Percentiles rank a stretch among this genome's conserved stretches.
Evolutionary conservation across 2,113 vertebrate genomes (phyloP).

Genomic region (Archilochus colubris): DNA sequence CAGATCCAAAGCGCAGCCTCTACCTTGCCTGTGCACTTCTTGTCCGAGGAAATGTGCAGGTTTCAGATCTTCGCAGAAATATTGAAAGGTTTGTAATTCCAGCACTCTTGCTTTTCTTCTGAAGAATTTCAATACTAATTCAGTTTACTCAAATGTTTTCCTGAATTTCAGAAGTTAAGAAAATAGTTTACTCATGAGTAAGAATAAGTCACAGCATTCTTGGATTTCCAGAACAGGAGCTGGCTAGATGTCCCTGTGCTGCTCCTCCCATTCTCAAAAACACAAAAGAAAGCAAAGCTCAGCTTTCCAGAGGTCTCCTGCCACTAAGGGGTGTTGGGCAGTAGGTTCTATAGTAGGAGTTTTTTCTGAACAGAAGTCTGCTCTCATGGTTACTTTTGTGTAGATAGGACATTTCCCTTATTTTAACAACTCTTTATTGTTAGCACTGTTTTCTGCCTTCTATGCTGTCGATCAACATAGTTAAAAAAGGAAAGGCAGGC

Average conservation of each 20-base stretch:
- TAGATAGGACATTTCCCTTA: background rate
- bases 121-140: background rate
- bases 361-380: background rate
- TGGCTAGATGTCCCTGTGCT: background rate
- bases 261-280: background rate
- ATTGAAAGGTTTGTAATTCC: conserved; percentile 86
- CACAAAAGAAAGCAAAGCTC: background rate
- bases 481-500: background rate
- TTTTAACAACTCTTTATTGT: background rate
- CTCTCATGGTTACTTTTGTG: background rate
- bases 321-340: background rate
- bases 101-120: background rate
- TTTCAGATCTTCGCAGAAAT: conserved; percentile 96
- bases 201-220: background rate
- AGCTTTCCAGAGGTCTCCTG: background rate
- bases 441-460: background rate
- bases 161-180: background rate
- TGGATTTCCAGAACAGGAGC: background rate
- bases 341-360: background rate
- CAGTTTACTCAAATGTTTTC: background rate
- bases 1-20: conserved; percentile 88
- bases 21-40: conserved; percentile 95
- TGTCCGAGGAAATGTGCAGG: conserved; percentile 90
- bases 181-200: background rate
- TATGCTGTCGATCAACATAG: background rate